Base-by-base conservation (phyloP, 2,113 vertebrate species). In the Tricholaema leucomelas region DNA sequence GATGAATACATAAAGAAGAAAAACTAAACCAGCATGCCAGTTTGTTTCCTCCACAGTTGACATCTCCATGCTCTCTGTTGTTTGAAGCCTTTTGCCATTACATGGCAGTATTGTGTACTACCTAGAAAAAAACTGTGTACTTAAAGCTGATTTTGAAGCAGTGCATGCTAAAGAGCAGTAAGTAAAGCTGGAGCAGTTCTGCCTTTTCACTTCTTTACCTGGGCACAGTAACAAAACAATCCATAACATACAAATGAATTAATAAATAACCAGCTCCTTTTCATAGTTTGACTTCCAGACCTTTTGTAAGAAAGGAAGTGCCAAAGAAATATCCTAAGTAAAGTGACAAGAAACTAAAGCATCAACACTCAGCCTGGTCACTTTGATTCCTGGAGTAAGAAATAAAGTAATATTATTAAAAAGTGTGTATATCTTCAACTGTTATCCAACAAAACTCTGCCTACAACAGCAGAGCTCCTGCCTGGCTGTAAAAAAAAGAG, bases 11-110 rank as follows among this genome's bases (percentile, higher is more conserved):
- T 73, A 58, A 69, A 50, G 35, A 94, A 59, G 59, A 50, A 80
- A 87, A 74, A 81, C 81, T 73, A 67, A 76, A 91, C 69, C 6
- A 69, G 9, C 15, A 1, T 81, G 69, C 40, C 72, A 77, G 36
- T 54, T 89, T 20, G 59, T 86, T 94, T 91, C 65, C 36, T 87
- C 61, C 67, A 76, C 21, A 31, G 55, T 81, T 94, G 84, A 52
- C 61, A 86, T 88, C 94, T 95, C 56, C 70, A 93, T 36, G 33
- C 31, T 86, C 67, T 72, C 21, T 71, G 27, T 33, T 80, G 69
- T 72, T 84, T 76, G 36, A 92, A 71, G 30, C 25, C 31, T 90
- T 81, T 60, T 92, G 65, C 71, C 66, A 28, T 91, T 77, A 66
- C 8, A 4, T 85, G 85, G 58, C 63, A 92, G 19, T 50, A 18